phyloP scores from a whole-genome alignment of 2,797 vertebrate species.

The Octomys mimax region DNA sequence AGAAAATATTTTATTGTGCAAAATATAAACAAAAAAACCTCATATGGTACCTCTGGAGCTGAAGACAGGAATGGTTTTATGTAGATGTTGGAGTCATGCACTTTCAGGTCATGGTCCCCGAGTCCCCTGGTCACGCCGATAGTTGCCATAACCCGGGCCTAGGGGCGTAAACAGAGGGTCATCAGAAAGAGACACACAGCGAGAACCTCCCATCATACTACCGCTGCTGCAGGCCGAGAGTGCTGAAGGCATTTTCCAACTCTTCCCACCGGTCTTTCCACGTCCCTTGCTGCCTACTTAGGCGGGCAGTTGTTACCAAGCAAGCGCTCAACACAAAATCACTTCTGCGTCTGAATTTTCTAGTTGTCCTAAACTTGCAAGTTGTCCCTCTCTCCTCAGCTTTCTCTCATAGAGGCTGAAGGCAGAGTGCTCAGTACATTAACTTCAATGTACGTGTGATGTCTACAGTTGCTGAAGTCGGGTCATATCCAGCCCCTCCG shows the following conservation, averaged over 20 bases:
- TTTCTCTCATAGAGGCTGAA: neutral
- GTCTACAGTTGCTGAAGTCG: neutral
- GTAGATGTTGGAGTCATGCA: conserved; percentile 98
- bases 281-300: neutral
- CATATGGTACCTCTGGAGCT: conserved; percentile 94
- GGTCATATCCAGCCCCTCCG: neutral
- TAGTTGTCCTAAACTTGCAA: neutral
- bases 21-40: conserved; percentile 55
- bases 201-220: neutral
- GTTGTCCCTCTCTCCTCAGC: neutral
- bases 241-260: neutral
- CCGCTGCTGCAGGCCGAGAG: fast-evolving
- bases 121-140: conserved; percentile 98
- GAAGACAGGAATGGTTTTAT: conserved; percentile 99
- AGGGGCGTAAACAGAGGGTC: conserved; percentile 75
- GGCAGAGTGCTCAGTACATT: neutral
- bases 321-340: neutral
- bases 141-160: conserved; percentile 98
- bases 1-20: neutral
- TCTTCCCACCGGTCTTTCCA: neutral
- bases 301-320: neutral
- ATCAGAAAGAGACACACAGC: conserved; percentile 17
- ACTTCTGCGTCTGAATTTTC: neutral
- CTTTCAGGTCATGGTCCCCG: conserved; percentile 97
- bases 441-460: neutral